A percentile compares a stretch with the other conserved stretches of the same genome.
These are phyloP conservation scores for Lottia gigantea DNA, from an alignment of 2,888 invertebrate species.

Conservation along the genomic window DNA sequence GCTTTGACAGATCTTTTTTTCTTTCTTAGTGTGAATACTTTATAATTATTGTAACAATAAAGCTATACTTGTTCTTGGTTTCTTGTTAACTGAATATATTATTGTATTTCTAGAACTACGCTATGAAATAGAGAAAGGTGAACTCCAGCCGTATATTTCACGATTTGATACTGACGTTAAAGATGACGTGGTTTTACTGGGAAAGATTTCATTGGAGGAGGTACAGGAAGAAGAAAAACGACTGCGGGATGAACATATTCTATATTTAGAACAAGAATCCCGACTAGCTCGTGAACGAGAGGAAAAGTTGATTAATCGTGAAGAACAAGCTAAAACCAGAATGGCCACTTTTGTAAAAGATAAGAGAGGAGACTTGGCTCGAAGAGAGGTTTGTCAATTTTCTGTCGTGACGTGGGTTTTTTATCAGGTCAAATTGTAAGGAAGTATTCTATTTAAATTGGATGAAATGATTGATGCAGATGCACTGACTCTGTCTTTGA, in stretches of 20 bases:
- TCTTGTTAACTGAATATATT: background rate
- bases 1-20: too few species aligned
- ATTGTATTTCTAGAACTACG: slow-evolving; percentile 42
- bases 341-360: slow-evolving; percentile 54
- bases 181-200: slow-evolving; percentile 64
- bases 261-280: slow-evolving; percentile 60
- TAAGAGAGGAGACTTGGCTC: slow-evolving; percentile 47
- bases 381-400: slow-evolving; percentile 43
- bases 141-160: slow-evolving; percentile 55
- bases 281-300: slow-evolving; percentile 41
- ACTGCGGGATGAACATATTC: slow-evolving; percentile 63
- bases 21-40: too few species aligned
- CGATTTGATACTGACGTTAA: slow-evolving; percentile 57
- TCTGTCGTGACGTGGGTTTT: too few species aligned
- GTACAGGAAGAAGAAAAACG: slow-evolving; percentile 63
- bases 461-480: too few species aligned
- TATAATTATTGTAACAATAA: too few species aligned
- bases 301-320: slow-evolving; percentile 47
- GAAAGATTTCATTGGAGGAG: slow-evolving; percentile 61
- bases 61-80: too few species aligned
- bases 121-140: slow-evolving; percentile 56
- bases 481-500: too few species aligned
- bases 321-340: slow-evolving; percentile 59
- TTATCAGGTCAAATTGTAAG: too few species aligned
- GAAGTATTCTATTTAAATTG: too few species aligned